Evolutionary conservation across 2,113 vertebrate species (phyloP).

Genomic region (Ciconia boyciana): DNA sequence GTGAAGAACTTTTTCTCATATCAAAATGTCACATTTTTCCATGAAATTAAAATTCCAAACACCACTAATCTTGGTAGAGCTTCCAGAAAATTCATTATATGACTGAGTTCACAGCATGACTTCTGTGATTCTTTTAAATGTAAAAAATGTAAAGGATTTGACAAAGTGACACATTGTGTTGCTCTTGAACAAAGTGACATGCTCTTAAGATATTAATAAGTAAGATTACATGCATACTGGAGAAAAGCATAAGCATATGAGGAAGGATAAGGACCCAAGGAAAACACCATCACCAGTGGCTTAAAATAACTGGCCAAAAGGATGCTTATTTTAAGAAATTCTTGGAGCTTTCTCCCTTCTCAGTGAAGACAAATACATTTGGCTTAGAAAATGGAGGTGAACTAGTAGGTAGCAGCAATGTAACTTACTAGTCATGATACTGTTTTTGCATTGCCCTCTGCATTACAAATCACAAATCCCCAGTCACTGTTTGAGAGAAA

Average conservation of each 20-base stretch:
- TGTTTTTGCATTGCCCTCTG: background rate
- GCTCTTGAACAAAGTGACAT: background rate
- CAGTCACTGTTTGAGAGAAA: background rate
- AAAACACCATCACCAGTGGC: background rate
- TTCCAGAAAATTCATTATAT: background rate
- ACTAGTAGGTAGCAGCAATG: background rate
- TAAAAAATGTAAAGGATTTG: background rate
- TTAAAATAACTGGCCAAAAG: background rate
- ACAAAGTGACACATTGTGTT: background rate
- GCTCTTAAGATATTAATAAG: background rate
- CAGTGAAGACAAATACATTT: background rate
- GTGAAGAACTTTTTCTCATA: background rate
- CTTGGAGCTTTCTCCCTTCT: background rate
- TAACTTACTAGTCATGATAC: background rate
- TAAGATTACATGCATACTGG: background rate
- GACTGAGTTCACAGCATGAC: background rate
- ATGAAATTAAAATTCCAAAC: background rate
- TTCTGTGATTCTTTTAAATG: background rate
- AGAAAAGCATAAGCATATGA: background rate
- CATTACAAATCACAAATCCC: background rate
- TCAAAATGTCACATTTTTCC: background rate
- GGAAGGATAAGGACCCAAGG: background rate
- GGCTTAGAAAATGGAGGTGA: background rate
- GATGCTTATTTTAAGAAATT: background rate
- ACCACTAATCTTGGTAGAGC: background rate